Evolutionary conservation across 2,797 vertebrate species (phyloP).

Genomic region (Molothrus ater): DNA sequence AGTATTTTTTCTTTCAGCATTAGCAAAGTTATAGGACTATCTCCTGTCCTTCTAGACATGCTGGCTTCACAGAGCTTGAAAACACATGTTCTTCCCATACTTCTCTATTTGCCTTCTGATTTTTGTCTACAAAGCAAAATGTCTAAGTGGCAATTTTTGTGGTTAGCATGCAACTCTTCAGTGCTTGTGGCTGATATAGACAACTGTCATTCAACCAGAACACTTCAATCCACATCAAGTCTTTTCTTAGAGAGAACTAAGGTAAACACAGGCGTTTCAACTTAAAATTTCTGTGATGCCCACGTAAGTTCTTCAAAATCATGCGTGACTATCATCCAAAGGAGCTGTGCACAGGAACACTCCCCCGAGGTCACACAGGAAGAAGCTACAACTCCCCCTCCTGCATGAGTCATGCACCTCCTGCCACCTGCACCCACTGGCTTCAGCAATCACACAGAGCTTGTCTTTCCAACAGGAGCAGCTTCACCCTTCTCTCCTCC

Average conservation of each 20-base stretch:
- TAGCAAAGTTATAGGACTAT: neutral
- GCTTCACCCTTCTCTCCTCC: neutral
- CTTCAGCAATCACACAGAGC: neutral
- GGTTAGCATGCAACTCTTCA: neutral
- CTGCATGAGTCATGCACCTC: neutral
- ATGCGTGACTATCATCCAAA: neutral
- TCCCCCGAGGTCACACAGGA: neutral
- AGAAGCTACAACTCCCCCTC: neutral
- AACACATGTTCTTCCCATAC: neutral
- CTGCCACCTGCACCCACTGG: neutral
- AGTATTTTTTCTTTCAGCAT: neutral
- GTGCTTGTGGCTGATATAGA: neutral
- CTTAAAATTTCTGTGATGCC: neutral
- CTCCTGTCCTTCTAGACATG: neutral
- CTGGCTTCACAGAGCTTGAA: neutral
- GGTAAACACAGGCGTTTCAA: neutral
- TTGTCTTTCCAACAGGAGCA: neutral
- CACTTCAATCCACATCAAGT: neutral
- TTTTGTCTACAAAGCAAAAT: neutral
- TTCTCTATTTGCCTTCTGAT: neutral
- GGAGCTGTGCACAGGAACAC: neutral
- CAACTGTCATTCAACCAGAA: neutral
- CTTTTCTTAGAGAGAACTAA: neutral
- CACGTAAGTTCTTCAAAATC: neutral
- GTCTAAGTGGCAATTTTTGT: neutral